Base-by-base conservation (phyloP, 2,888 invertebrate species). In the Acleris emargana region DNA sequence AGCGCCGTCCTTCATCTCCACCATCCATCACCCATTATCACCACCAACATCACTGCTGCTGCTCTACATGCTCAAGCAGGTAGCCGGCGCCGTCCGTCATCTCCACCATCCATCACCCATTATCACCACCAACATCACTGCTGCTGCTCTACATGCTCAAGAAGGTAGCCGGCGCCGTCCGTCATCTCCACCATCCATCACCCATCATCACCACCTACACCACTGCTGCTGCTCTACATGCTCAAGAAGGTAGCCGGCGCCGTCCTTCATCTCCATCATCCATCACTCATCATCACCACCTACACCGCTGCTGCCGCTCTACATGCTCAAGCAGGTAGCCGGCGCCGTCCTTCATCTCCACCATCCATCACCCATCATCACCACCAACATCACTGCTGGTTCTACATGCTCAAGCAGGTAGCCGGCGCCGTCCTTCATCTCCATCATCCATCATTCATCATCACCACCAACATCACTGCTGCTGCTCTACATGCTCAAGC, bases 401-500 rank as follows among this genome's bases (percentile, higher is more conserved):
- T 87, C 0, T 89, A 91, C 64, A 82, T 88, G 0, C 28, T 28
- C 7, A 28, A 28, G 28, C 28, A 28, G 9, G 28, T 28, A 28
- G 28, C 28, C 9, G 28, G 7, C 1, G 7, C 28, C 9, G 28
- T 28, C 28, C 32, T 0, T 32, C 32, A 32, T 9, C 32, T 32
- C 32, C 32, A 9, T 9, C 9, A 32, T 9, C 9, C 2, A 9
- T 32, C 9, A 28, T 9, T 9, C 25, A 28, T 7, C 25, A 28
- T 28, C 25, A 28, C 25, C 25, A 28, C 25, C 25, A 1, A 28
- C 25, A 77, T 85, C 0, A 92, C 68, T 91, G 3, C 69, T 93
- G 17, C 82, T 93, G 0, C 47, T 87, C 0, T 89, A 91, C 64
- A 82, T 88, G 0, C 69, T 92, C 28, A 86, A 84, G 67, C 86